Conservation (phyloP, 2,888 invertebrate genomes). For the Sinhomidia bicolor region DNA sequence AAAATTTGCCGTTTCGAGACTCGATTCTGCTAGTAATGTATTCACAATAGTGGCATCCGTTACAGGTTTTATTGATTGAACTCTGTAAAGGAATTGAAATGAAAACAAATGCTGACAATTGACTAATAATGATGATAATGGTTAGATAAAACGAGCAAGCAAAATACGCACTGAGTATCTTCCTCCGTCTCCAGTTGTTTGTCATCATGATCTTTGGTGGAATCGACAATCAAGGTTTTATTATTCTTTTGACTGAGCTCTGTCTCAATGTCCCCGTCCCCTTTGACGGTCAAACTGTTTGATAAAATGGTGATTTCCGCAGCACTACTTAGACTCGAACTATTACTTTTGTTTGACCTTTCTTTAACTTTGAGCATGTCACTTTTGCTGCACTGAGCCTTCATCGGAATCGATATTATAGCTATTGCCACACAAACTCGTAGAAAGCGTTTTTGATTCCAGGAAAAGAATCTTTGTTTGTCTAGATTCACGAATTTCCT, state of each 20-base stretch:
- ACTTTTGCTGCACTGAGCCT: slow-evolving; percentile 18
- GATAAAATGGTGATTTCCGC: slow-evolving; percentile 17
- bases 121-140: background rate
- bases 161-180: background rate
- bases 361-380: slow-evolving; percentile 24
- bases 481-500: background rate
- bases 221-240: background rate
- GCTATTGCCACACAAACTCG: background rate
- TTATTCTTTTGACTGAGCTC: background rate
- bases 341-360: background rate
- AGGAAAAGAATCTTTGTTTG: background rate
- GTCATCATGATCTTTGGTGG: background rate
- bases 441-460: slow-evolving; percentile 2
- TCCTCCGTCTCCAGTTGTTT: background rate
- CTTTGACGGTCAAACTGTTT: background rate
- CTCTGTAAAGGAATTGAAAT: background rate
- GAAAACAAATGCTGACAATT: background rate
- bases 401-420: slow-evolving; percentile 10
- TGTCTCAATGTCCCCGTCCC: background rate
- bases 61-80: background rate
- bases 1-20: background rate
- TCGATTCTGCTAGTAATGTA: background rate
- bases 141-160: background rate
- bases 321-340: background rate
- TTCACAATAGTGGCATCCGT: slow-evolving; percentile 16